Conservation (phyloP, 1,140 invertebrate genomes). For the Habropoda laboriosa region DNA sequence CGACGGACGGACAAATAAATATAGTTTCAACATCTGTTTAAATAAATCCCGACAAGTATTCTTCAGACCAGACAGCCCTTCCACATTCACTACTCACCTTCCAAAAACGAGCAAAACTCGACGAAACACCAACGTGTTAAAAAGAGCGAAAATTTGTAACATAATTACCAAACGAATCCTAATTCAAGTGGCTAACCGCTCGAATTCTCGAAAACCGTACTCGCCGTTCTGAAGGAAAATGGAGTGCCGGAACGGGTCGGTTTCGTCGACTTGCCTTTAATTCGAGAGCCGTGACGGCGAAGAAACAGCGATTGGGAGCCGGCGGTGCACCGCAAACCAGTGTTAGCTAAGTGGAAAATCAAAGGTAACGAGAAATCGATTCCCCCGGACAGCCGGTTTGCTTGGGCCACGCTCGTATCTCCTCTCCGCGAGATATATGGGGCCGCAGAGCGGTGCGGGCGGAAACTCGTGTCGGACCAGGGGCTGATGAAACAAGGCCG, state of each 20-base stretch:
- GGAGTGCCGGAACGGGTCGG: background rate
- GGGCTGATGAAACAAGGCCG: slow-evolving; percentile 21
- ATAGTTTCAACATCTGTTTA: too few species aligned
- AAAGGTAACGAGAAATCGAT: slow-evolving; percentile 54
- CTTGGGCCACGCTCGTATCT: background rate
- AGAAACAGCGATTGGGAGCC: slow-evolving; percentile 8
- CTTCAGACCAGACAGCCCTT: too few species aligned
- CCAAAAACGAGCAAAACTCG: too few species aligned
- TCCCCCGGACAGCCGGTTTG: slow-evolving; percentile 5
- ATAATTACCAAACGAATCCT: too few species aligned
- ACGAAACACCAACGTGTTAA: too few species aligned
- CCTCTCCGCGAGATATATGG: slow-evolving; percentile 24
- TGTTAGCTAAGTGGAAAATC: slow-evolving; percentile 48
- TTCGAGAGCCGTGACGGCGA: background rate
- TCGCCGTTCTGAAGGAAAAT: background rate
- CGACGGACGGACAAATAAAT: too few species aligned
- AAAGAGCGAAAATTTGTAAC: too few species aligned
- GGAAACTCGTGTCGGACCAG: slow-evolving; percentile 3
- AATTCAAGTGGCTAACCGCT: too few species aligned
- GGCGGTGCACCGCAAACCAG: background rate
- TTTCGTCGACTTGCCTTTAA: background rate
- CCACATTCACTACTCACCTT: too few species aligned
- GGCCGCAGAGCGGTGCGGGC: background rate
- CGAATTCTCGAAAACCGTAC: background rate
- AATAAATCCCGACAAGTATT: too few species aligned